Percentiles rank a stretch among this genome's conserved stretches.
Evolutionary conservation across 2,113 vertebrate genomes (phyloP).

Genomic region (Mola mola): DNA sequence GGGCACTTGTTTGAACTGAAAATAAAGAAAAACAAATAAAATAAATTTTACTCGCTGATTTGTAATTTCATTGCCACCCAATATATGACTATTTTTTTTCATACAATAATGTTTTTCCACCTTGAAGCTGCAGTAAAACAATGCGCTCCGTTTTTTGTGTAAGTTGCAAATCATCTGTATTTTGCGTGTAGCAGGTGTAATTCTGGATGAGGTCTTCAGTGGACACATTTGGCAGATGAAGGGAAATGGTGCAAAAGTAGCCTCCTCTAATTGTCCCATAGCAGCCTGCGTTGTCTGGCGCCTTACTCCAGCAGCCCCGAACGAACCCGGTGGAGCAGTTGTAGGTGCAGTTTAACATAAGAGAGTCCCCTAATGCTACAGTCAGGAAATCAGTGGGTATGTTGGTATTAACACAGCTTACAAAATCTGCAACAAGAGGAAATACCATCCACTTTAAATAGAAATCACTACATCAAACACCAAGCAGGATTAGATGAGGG

Average conservation of each 20-base stretch:
- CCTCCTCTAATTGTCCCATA: background rate
- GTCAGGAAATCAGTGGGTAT: conserved; percentile 11
- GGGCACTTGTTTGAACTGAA: conserved; percentile 27
- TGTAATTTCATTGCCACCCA: background rate
- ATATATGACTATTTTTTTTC: no score
- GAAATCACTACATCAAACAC: background rate
- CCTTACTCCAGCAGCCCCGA: conserved; percentile 67
- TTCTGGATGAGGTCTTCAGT: conserved; percentile 48
- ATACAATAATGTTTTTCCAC: conserved; percentile 44
- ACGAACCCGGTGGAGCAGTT: conserved; percentile 79
- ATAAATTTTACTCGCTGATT: background rate
- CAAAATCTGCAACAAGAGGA: conserved; percentile 58
- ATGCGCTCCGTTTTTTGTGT: conserved; percentile 36
- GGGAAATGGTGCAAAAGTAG: conserved; percentile 54
- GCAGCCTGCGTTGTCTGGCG: conserved; percentile 5
- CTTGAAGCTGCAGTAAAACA: conserved; percentile 61
- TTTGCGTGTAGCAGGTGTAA: conserved; percentile 70
- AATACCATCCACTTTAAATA: background rate
- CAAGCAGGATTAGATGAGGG: background rate
- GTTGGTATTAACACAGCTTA: conserved; percentile 13
- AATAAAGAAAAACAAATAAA: background rate
- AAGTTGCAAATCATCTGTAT: conserved; percentile 50
- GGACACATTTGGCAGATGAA: conserved; percentile 54
- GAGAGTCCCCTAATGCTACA: conserved; percentile 51
- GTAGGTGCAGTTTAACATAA: conserved; percentile 76